These are phyloP conservation scores for Lacerta viridis DNA, from an alignment of 2,797 vertebrate genomes.

Conservation along the genomic window DNA sequence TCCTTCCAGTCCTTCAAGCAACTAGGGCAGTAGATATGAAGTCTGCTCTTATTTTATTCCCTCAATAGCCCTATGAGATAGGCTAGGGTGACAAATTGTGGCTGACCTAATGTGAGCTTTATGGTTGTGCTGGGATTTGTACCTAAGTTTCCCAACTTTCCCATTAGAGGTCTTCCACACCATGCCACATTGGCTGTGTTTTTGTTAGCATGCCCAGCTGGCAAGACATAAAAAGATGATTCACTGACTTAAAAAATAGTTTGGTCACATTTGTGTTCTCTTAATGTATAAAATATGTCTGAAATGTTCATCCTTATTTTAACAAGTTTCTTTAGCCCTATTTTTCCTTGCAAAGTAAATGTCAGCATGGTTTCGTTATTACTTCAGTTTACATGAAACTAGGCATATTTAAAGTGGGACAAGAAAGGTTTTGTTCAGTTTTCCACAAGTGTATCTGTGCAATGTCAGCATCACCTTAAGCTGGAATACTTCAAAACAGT, in stretches of 20 bases:
- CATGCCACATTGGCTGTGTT: background rate
- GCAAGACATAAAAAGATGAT: constrained; percentile 22
- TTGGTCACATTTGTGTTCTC: rapidly evolving
- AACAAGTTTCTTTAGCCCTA: constrained; percentile 6
- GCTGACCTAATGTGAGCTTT: background rate
- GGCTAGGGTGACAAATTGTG: background rate
- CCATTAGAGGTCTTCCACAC: background rate
- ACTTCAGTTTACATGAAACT: background rate
- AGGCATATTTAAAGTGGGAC: background rate
- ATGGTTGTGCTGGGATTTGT: background rate
- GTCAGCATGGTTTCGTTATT: constrained; percentile 10
- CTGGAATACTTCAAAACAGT: background rate
- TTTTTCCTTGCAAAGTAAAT: constrained; percentile 28
- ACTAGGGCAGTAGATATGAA: background rate
- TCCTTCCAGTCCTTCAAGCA: background rate
- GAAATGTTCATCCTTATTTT: constrained; percentile 10
- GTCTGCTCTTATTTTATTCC: background rate
- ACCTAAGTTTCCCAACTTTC: background rate
- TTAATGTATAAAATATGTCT: constrained; percentile 22
- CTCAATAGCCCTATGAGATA: background rate
- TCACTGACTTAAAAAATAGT: constrained; percentile 27
- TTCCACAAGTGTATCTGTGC: background rate
- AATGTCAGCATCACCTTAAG: background rate
- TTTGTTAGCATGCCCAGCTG: background rate
- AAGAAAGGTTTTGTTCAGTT: background rate